Evolutionary conservation across 2,113 vertebrate species (phyloP).

Genomic region (Limnothrissa miodon): DNA sequence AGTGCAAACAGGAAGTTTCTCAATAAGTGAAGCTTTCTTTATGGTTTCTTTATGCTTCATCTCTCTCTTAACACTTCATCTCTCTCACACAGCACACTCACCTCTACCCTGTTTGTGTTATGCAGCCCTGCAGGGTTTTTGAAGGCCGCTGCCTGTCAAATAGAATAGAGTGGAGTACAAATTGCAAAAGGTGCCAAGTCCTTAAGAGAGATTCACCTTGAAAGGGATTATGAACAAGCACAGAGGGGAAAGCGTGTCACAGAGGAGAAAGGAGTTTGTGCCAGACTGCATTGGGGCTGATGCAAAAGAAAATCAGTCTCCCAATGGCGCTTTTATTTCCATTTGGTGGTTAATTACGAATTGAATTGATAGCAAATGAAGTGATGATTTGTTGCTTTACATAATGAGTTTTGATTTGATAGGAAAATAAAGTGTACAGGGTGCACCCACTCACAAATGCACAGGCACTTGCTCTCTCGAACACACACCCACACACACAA

Average conservation of each 20-base stretch:
- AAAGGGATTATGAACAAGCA: not conserved
- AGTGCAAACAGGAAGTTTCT: too few species aligned
- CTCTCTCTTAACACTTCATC: not conserved
- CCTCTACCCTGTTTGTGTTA: not conserved
- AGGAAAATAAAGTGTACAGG: not conserved
- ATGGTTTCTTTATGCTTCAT: too few species aligned
- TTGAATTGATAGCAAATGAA: slow-evolving; percentile 8
- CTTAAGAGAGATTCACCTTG: not conserved
- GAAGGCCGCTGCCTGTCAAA: not conserved
- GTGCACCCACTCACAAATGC: not conserved
- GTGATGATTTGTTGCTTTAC: slow-evolving; percentile 3
- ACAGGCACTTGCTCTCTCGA: not conserved
- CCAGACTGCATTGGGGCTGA: not conserved
- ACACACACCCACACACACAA: not conserved
- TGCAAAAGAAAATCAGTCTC: not conserved
- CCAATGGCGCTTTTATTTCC: not conserved
- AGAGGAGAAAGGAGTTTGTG: not conserved
- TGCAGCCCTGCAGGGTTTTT: not conserved
- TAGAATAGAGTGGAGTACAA: not conserved
- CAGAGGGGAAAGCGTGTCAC: not conserved
- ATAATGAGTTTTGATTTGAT: slow-evolving; percentile 4
- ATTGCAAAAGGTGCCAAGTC: not conserved
- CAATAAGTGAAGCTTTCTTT: not conserved
- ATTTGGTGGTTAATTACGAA: not conserved
- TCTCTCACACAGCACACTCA: not conserved